A percentile compares a stretch with the other conserved stretches of the same genome.
Evolutionary conservation across 2,797 vertebrate species (phyloP).

Genomic region (Malurus splendens): DNA sequence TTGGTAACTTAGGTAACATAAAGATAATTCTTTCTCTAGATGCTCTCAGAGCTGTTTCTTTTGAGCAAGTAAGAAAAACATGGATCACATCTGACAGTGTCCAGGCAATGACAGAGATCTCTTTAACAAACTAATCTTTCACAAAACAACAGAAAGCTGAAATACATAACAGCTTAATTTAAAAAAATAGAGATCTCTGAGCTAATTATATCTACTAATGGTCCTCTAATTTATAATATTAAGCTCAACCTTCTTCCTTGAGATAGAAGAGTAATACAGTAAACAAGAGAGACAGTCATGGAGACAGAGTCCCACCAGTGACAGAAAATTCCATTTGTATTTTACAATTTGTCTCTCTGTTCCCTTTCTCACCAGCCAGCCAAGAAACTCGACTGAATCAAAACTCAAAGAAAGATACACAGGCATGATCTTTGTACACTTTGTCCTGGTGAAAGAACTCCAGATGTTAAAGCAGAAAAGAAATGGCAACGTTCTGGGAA

Average conservation of each 20-base stretch:
- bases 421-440: background rate
- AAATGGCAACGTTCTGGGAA: background rate
- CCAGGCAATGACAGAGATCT: background rate
- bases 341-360: background rate
- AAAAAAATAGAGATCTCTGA: background rate
- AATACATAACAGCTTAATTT: background rate
- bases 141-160: background rate
- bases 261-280: background rate
- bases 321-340: background rate
- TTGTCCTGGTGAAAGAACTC: background rate
- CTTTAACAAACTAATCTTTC: background rate
- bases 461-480: background rate
- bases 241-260: background rate
- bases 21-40: background rate
- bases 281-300: background rate
- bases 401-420: background rate
- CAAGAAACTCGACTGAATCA: background rate
- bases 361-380: background rate
- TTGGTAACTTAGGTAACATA: background rate
- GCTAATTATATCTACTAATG: background rate
- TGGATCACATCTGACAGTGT: background rate
- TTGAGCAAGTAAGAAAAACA: background rate
- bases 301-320: background rate
- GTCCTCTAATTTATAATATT: background rate
- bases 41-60: background rate